Conservation (phyloP, 2,888 invertebrate species). For the Fragum sueziense region DNA sequence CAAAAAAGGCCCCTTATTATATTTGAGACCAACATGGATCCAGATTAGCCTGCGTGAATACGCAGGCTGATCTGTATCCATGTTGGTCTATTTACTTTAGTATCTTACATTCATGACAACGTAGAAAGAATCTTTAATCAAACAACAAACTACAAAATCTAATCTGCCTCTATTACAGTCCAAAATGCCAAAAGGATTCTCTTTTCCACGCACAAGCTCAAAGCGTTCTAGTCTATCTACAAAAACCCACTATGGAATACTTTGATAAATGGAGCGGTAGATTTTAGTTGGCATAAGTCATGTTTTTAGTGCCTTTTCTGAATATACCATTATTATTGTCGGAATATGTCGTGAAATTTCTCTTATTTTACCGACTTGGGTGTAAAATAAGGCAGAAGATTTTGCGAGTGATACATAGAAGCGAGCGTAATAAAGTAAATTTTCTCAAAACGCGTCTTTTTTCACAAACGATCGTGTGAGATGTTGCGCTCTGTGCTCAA, state of each 20-base stretch:
- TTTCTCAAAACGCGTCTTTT: background rate
- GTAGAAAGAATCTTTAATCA: too few relatives aligned
- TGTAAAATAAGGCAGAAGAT: slow-evolving; percentile 19
- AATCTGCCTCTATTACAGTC: too few relatives aligned
- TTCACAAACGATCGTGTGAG: background rate
- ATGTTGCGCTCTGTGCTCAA: background rate
- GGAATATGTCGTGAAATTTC: slow-evolving; percentile 9
- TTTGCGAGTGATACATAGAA: background rate
- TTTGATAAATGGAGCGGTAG: slow-evolving; percentile 44
- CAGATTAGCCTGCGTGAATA: too few relatives aligned
- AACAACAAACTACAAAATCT: too few relatives aligned
- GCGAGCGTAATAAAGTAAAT: slow-evolving; percentile 3
- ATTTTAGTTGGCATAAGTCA: slow-evolving; percentile 43
- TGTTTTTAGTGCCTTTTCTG: slow-evolving; percentile 31
- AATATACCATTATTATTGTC: slow-evolving; percentile 16
- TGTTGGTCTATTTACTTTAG: too few relatives aligned
- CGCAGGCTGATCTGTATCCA: too few relatives aligned
- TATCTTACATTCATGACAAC: too few relatives aligned
- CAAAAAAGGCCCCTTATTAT: too few relatives aligned
- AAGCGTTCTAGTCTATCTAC: background rate
- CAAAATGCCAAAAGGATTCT: too few relatives aligned
- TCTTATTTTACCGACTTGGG: slow-evolving; percentile 4
- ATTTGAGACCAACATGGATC: too few relatives aligned
- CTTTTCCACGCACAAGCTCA: too few relatives aligned
- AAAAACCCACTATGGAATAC: slow-evolving; percentile 9